Percentiles rank a stretch among this genome's conserved stretches.
Conservation (phyloP, 2,797 vertebrate genomes). For the Poecilia gillii region DNA sequence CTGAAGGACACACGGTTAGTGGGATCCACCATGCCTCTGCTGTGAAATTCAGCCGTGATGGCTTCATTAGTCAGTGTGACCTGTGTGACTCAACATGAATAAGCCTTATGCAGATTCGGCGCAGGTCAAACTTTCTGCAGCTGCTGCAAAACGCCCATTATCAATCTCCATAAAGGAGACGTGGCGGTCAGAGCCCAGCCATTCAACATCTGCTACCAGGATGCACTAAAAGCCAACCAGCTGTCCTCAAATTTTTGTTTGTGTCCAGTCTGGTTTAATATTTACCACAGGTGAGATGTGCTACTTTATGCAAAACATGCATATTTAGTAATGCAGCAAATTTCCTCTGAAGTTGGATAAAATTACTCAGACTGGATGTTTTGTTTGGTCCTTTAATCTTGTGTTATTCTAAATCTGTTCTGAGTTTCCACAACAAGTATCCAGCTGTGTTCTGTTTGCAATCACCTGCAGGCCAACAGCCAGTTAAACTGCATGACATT, state of each 20-base stretch:
- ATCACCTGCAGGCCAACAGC: neutral
- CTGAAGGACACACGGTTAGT: conserved; percentile 23
- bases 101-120: conserved; percentile 43
- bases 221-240: conserved; percentile 16
- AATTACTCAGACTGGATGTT: neutral
- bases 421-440: neutral
- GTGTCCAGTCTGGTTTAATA: neutral
- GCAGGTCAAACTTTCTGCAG: conserved; percentile 58
- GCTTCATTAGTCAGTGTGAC: conserved; percentile 56
- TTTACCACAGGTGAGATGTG: neutral
- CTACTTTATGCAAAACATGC: neutral
- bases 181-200: conserved; percentile 8
- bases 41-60: conserved; percentile 21
- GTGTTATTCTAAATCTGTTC: neutral
- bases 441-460: neutral
- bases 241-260: conserved; percentile 18
- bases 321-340: neutral
- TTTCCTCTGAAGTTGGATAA: neutral
- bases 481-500: neutral
- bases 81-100: conserved; percentile 34
- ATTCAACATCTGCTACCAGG: conserved; percentile 32
- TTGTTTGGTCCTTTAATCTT: neutral
- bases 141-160: conserved; percentile 50
- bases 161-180: conserved; percentile 63
- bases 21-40: conserved; percentile 3